Base-by-base conservation (phyloP, 2,113 vertebrate species). In the Athene noctua region DNA sequence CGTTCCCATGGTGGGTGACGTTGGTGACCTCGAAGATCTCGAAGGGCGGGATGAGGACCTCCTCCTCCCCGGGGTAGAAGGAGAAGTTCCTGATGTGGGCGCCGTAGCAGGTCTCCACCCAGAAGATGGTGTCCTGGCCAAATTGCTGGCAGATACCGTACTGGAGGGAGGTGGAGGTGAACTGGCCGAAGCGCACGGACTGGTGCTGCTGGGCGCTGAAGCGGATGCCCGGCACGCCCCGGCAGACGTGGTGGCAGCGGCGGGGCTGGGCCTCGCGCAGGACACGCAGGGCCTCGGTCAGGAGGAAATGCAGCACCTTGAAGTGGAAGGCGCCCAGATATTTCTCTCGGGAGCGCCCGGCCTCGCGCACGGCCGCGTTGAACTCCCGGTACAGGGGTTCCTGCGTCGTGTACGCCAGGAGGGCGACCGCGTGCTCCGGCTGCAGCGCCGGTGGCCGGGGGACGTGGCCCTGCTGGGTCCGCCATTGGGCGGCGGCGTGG, bases 251-350 rank as follows among this genome's bases (percentile, higher is more conserved):
- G 54, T 11, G 74, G 79, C 97, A 98, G 40, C 21, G 47, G 1
- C n/a, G 84, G 2, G 42, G 8, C 30, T 42, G 85, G 4, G 40
- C 6, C 1, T 42, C n/a, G 36, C 59, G 13, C 68, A 98, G 92
- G 30, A 71, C 10, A 4, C 73, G 83, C 32, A 98, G 80, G 11
- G 97, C 98, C 36, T 96, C 70, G 0, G 85, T 98, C 71, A 98
- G 91, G 65, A 98, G 97, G 52, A 97, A 98, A 26, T 98, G 98
- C 30, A 98, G 81, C 0, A 27, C 87, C 92, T 98, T 98, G 52
- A 73, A 73, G 71, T 9, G 21, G 38, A 73, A 73, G 8, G 27
- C 22, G 2, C 11, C 29, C 15, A 97, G 86, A 67, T 98, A 98
- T 38, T 83, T 21, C 21, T 47, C 15, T 6, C 65, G 81, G 29